Base-by-base conservation (phyloP, 2,888 invertebrate species). In the Matsumyia berberina region DNA sequence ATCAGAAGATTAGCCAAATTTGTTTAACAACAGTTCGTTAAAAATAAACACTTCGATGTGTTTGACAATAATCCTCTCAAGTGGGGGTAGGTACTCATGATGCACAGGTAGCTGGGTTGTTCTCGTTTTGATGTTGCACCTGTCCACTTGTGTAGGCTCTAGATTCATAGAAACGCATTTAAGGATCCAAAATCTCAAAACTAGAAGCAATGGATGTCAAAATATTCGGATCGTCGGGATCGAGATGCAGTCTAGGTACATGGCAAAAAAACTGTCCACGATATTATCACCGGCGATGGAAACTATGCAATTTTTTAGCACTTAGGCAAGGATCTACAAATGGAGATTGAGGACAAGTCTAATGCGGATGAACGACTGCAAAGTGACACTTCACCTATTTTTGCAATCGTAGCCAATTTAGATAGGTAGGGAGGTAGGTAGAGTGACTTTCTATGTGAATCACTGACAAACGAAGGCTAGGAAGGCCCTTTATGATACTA, bases 11-110 rank as follows among this genome's bases (percentile, higher is more conserved):
- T 83, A 83, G 78, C 39, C 49, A 67, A 83, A 83, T 78, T 83
- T 83, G 83, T 78, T 73, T 69, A 69, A 37, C 73, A 78, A 83
- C 62, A 83, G 67, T 78, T 69, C 83, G 78, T 83, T 83, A 83
- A 83, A 74, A 83, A 78, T 58, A 83, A 78, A 83, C 83, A 83
- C 83, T 78, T 78, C 19, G 9, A 5, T 31, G 12, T 46, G 46
- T 58, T 82, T 72, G 70, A 76, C 76, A 76, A 44, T 57, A 57
- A 57, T 57, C 57, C 46, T 33, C 57, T 44, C 35, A 33, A 17
- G 19, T 8, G 29, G 24, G 35, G 31, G 42, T 42, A 39, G 9
- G 12, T 24, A 15, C 8, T 53, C 12, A 11, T 6, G 29, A 15
- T n/a, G 15, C 49, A 31, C 69, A 70, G 70, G 57, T 78, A 78